Evolutionary conservation across 2,113 vertebrate species (phyloP), one percentile per base, ranked within the genome.

Genomic region (Zosterops japonicus): DNA sequence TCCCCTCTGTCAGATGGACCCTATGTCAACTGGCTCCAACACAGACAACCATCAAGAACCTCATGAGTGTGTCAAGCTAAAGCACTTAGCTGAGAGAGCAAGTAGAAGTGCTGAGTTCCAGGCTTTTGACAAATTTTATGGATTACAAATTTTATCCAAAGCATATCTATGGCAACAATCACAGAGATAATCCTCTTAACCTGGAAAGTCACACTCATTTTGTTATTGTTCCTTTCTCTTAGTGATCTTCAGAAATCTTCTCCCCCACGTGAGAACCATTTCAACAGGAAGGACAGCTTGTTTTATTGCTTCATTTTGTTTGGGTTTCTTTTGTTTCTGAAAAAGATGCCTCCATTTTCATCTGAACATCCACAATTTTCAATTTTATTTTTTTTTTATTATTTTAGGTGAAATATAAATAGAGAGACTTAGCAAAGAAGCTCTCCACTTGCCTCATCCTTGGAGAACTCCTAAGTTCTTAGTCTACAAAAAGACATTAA

Each of bases 1-100:
- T 60, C 16, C 20, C 20, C 33, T 29, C 0, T n/a, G 39, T 39
- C 39, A 0, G 0, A 21, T 12, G 13, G 29, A 68, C 29, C 12
- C 39, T 46, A 12, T 6, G 7, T 28, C 39, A 75, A 24, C 28
- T 53, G 78, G 29, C 46, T 53, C 23, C 39, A 68, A 23, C 11
- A n/a, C 5, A 46, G n/a, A 46, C 16, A 14, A 8, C 46, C 4
- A n/a, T n/a, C 24, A 78, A 80, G 27, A 81, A 33, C 6, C 39
- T 39, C 39, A 39, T 47, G 36, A 21, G 11, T 50, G 35, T 9
- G 5, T n/a, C 3, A 8, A 84, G 41, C 6, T 69, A 83, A 59
- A 52, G 23, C 31, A 67, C 2, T 67, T 23, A 44, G 14, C 22
- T 60, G 12, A 10, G 36, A 78, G 16, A 28, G 10, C 8, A 23